Conservation (phyloP, 37 sponge, comb jelly and placozoan species). For the Agelas oroides region DNA sequence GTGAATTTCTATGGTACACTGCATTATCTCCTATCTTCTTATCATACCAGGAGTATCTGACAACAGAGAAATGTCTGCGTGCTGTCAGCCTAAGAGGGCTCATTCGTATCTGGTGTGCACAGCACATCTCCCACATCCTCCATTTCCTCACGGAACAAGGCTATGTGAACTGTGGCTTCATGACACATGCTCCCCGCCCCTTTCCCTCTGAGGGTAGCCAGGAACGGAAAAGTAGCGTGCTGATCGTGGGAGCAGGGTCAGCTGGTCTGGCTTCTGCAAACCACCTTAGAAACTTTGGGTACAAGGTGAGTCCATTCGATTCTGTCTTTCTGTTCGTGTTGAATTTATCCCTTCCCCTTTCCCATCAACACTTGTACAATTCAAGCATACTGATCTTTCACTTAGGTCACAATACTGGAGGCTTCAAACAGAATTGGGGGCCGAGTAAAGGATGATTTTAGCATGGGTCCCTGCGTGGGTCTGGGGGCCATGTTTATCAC, state of each 20-base stretch:
- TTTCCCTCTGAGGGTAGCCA: slow-evolving; percentile 28
- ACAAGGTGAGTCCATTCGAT: slow-evolving; percentile 34
- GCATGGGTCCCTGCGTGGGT: slow-evolving; percentile 71
- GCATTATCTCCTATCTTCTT: background rate
- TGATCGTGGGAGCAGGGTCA: slow-evolving; percentile 82
- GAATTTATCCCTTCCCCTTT: too few relatives aligned
- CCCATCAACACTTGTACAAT: background rate
- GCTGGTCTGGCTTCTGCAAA: slow-evolving; percentile 83
- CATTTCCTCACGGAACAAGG: slow-evolving; percentile 79
- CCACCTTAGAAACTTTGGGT: slow-evolving; percentile 83
- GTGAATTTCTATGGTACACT: too few relatives aligned
- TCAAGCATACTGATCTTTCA: background rate
- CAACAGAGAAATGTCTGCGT: slow-evolving; percentile 44
- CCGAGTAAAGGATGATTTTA: slow-evolving; percentile 70
- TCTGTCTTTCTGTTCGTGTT: too few relatives aligned
- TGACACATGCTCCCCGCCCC: slow-evolving; percentile 41
- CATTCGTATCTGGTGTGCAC: slow-evolving; percentile 67
- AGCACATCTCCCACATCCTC: slow-evolving; percentile 50
- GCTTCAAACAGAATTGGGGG: slow-evolving; percentile 78
- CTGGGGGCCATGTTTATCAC: slow-evolving; percentile 91
- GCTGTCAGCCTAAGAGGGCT: slow-evolving; percentile 58
- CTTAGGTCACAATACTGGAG: slow-evolving; percentile 83
- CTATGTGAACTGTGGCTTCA: slow-evolving; percentile 80
- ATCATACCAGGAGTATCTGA: slow-evolving; percentile 56
- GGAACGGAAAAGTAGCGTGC: slow-evolving; percentile 9